phyloP scores from a whole-genome alignment of 2,888 invertebrate species.

The Drosophila nigritarsus region DNA sequence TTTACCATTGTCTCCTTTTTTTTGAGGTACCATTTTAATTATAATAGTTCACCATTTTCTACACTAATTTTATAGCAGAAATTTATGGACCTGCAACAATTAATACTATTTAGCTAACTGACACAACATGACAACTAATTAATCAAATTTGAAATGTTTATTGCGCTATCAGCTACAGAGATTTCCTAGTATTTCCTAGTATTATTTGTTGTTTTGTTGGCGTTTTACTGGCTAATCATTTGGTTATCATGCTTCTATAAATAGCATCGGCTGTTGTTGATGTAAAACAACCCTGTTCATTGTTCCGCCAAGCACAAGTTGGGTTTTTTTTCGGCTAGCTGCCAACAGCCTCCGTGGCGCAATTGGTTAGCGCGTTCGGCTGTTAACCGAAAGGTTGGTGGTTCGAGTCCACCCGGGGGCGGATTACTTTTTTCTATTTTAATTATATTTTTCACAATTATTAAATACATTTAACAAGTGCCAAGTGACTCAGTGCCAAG shows the following conservation, averaged over 20 bases:
- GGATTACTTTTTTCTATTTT: slow-evolving; percentile 10
- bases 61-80: neutral
- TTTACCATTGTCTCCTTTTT: neutral
- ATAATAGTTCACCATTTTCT: neutral
- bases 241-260: slow-evolving; percentile 22
- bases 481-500: neutral
- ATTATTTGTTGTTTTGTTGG: neutral
- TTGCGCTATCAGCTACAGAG: slow-evolving; percentile 4
- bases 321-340: slow-evolving; percentile 15
- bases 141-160: slow-evolving; percentile 23
- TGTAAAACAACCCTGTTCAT: neutral
- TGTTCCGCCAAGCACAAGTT: neutral
- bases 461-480: neutral
- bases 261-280: neutral
- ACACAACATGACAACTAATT: slow-evolving; percentile 20
- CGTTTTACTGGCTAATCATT: slow-evolving; percentile 7
- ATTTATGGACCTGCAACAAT: slow-evolving; percentile 3
- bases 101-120: neutral
- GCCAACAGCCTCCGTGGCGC: slow-evolving; percentile 90
- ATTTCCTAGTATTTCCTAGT: neutral
- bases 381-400: slow-evolving; percentile 99
- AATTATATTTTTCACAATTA: slow-evolving; percentile 5
- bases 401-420: slow-evolving; percentile 88
- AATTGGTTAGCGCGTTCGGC: slow-evolving; percentile 99
- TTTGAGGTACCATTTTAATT: neutral